These are phyloP conservation scores for Psittacula echo DNA, from an alignment of 2,797 vertebrate species.

Conservation along the genomic window DNA sequence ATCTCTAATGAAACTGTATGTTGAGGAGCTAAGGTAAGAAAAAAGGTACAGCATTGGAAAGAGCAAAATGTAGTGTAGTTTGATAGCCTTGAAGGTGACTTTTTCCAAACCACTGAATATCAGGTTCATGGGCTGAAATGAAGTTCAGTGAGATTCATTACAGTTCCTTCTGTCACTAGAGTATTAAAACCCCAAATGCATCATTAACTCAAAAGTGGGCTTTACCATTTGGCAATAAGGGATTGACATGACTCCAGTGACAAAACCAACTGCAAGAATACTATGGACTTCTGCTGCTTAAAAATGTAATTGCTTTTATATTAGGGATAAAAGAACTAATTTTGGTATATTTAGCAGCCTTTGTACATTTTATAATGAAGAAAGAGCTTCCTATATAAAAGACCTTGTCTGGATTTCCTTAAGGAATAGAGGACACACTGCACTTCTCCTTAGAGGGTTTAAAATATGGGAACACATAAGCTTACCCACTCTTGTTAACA, in stretches of 20 bases:
- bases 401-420: background rate
- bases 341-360: slow-evolving; percentile 39
- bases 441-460: background rate
- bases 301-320: slow-evolving; percentile 51
- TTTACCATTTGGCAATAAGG: slow-evolving; percentile 62
- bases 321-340: slow-evolving; percentile 53
- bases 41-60: background rate
- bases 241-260: slow-evolving; percentile 49
- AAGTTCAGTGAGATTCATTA: slow-evolving; percentile 72
- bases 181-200: slow-evolving; percentile 73
- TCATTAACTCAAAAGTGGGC: slow-evolving; percentile 74
- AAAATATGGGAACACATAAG: background rate
- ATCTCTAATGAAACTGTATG: slow-evolving; percentile 8
- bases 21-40: background rate
- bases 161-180: slow-evolving; percentile 55
- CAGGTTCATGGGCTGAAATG: slow-evolving; percentile 71
- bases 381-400: slow-evolving; percentile 3
- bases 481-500: background rate
- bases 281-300: slow-evolving; percentile 25
- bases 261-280: slow-evolving; percentile 57
- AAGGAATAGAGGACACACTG: background rate
- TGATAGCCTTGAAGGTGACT: slow-evolving; percentile 74
- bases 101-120: slow-evolving; percentile 70
- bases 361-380: slow-evolving; percentile 23
- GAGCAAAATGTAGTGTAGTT: slow-evolving; percentile 36